These are phyloP conservation scores for Podarcis siculus DNA, from an alignment of 2,797 vertebrate genomes.

Conservation along the genomic window DNA sequence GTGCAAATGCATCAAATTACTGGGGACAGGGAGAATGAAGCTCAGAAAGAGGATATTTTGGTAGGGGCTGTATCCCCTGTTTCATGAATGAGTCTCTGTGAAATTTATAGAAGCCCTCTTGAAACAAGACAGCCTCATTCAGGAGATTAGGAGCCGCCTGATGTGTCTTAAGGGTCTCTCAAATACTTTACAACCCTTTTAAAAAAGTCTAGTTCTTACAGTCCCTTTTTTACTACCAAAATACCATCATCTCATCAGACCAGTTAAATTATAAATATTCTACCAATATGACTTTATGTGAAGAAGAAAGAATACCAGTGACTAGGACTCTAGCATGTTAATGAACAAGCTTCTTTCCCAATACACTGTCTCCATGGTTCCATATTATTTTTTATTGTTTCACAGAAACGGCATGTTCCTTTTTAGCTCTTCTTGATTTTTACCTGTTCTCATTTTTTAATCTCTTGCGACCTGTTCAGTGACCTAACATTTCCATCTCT, in stretches of 20 bases:
- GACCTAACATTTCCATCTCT: constrained; percentile 27
- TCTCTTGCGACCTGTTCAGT: constrained; percentile 19
- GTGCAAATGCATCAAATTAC: not conserved
- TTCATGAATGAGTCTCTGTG: not conserved
- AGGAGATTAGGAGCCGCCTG: not conserved
- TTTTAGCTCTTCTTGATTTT: constrained; percentile 32
- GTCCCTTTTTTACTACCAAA: not conserved
- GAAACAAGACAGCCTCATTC: not conserved
- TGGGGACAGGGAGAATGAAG: not conserved
- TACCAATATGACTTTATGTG: not conserved
- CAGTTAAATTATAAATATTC: constrained; percentile 8
- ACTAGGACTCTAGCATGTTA: not conserved
- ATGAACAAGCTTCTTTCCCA: not conserved
- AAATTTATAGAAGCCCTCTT: not conserved
- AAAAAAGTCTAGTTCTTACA: not conserved
- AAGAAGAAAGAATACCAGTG: constrained; percentile 24
- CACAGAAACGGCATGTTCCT: constrained; percentile 30
- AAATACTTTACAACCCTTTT: not conserved
- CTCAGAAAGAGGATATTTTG: not conserved
- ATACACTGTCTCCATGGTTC: not conserved
- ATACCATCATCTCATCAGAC: not conserved
- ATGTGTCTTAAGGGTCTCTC: not conserved
- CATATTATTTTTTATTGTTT: constrained; percentile 14
- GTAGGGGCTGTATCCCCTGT: not conserved
- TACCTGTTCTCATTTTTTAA: constrained; percentile 37